These are phyloP conservation scores for Hyles euphorbiae DNA, from an alignment of 1,140 invertebrate genomes.

Conservation along the genomic window DNA sequence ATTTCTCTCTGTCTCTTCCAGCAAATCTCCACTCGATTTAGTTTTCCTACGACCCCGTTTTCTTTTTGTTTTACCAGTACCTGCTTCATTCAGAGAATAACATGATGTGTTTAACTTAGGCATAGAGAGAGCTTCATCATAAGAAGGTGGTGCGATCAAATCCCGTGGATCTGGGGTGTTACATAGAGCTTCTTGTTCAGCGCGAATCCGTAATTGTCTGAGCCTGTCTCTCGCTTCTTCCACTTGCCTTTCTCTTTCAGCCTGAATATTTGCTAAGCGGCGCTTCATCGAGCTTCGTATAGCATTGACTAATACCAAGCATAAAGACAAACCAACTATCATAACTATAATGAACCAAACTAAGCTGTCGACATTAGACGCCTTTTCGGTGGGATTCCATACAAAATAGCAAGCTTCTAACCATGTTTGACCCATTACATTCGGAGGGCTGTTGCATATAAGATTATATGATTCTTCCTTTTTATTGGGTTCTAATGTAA, in stretches of 20 bases:
- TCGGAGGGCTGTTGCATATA: conserved; percentile 78
- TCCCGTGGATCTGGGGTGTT: conserved; percentile 80
- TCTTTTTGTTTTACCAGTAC: conserved; percentile 62
- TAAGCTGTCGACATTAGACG: conserved; percentile 69
- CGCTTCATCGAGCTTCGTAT: conserved; percentile 77
- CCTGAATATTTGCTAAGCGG: conserved; percentile 74
- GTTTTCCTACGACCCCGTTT: conserved; percentile 70
- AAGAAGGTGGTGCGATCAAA: conserved; percentile 80
- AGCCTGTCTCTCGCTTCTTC: conserved; percentile 73
- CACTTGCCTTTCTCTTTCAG: conserved; percentile 77
- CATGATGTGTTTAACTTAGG: conserved; percentile 78
- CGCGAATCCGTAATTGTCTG: conserved; percentile 72
- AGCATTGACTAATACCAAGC: conserved; percentile 67
- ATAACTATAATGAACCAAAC: conserved; percentile 79
- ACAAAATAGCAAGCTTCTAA: conserved; percentile 77
- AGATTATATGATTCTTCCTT: conserved; percentile 68
- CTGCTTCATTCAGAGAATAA: conserved; percentile 76
- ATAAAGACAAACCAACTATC: conserved; percentile 69
- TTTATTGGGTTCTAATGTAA: conserved; percentile 77
- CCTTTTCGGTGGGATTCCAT: conserved; percentile 73
- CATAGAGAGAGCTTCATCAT: conserved; percentile 84
- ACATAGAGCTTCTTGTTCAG: conserved; percentile 76
- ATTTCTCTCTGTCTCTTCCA: conserved; percentile 65
- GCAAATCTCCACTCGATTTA: conserved; percentile 70
- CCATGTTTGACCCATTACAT: conserved; percentile 80